phyloP scores from a whole-genome alignment of 2,797 vertebrate species.

The Alauda arvensis region DNA sequence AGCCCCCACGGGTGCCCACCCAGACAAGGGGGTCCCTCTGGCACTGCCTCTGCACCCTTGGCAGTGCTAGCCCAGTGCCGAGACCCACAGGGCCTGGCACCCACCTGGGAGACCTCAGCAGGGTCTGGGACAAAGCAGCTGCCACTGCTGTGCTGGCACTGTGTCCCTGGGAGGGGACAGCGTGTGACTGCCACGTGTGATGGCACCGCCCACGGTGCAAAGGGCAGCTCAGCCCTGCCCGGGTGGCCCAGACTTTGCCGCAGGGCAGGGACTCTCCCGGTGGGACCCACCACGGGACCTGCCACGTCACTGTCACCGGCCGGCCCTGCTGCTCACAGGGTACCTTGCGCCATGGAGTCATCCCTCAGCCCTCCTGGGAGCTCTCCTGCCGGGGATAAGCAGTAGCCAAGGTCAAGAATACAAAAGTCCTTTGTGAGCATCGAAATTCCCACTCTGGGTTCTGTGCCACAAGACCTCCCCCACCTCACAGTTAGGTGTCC shows the following conservation, averaged over 20 bases:
- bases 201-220: not conserved
- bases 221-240: not conserved
- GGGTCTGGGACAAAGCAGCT: rapidly evolving
- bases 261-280: not conserved
- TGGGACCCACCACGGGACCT: rapidly evolving
- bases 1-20: rapidly evolving
- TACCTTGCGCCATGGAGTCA: not conserved
- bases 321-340: rapidly evolving
- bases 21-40: rapidly evolving
- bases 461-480: not conserved
- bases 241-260: constrained; percentile 28
- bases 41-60: rapidly evolving
- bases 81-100: not conserved
- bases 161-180: not conserved
- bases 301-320: not conserved
- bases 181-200: not conserved
- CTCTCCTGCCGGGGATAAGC: not conserved
- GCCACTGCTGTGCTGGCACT: not conserved
- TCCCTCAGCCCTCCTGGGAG: not conserved
- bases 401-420: not conserved
- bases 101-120: too few species aligned
- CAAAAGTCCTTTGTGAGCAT: not conserved
- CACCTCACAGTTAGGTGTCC: not conserved
- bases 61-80: rapidly evolving
- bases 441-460: not conserved